Evolutionary conservation across 1,140 invertebrate species (phyloP).

Genomic region (Atta texana): DNA sequence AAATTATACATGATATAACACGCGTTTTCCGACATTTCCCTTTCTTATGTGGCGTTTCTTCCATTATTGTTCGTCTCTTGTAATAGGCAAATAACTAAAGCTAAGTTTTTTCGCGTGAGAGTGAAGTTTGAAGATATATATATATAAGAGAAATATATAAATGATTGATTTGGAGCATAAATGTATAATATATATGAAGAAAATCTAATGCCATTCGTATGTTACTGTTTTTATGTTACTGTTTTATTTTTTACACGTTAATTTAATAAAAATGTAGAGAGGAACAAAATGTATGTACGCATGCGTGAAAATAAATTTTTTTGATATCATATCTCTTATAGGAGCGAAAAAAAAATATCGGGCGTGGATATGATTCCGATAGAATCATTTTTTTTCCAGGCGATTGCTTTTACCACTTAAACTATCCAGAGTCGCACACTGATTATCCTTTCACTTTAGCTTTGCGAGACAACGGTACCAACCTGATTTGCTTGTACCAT

Average conservation of each 20-base stretch:
- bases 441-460: background rate
- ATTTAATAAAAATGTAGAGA: conserved; percentile 15
- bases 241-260: background rate
- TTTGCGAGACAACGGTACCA: background rate
- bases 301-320: background rate
- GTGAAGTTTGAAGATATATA: background rate
- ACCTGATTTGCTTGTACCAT: background rate
- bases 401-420: background rate
- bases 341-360: background rate
- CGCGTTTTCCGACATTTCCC: background rate
- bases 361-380: background rate
- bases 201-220: background rate
- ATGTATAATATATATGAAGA: background rate
- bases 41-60: background rate
- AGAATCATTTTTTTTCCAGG: background rate
- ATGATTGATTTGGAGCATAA: conserved; percentile 3
- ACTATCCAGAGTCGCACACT: background rate
- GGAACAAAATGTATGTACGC: background rate
- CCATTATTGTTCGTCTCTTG: conserved; percentile 5
- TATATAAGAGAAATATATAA: background rate
- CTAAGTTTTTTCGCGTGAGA: conserved; percentile 14
- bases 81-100: conserved; percentile 38
- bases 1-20: conserved; percentile 66
- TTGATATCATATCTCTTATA: background rate
- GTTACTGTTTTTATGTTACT: background rate